Evolutionary conservation across 1,140 invertebrate species (phyloP), one percentile per base, ranked within the genome.

Genomic region (Drosophila carrolli): DNA sequence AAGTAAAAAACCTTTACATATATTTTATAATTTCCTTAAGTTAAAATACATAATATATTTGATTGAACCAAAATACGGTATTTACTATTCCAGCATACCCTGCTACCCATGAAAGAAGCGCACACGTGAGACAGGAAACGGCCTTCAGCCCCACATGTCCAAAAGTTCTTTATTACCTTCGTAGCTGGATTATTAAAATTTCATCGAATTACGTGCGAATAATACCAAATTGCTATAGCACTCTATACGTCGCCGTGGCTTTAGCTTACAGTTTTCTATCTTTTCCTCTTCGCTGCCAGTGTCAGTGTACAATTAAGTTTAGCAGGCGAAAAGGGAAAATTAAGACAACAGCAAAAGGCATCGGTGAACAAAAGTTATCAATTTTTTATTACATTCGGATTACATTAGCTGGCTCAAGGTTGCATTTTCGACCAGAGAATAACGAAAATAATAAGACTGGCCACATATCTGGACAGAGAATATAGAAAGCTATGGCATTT

Each of bases 121-220:
- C 50, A 58, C 61, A 68, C 61, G 65, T 68, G 65, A 57, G 65
- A 48, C 65, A 58, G 68, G 68, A 73, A 73, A 61, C 68, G 70
- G 70, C 70, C 70, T 75, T 74, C 78, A 77, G 73, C 51, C 59
- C 47, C 79, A 74, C 60, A 82, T 83, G 79, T 83, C 63, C 59
- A 76, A 76, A 84, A 84, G 63, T 84, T 84, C 76, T 84, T 84
- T 84, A 84, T 84, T 80, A 84, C 81, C 72, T 79, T 53, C 72
- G 72, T 65, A 76, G 65, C 77, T 74, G 65, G 81, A 80, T 85
- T 85, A 85, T 85, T 85, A 85, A 81, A 85, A 85, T 85, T 85
- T 80, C 74, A 81, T 85, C 73, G 81, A 77, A 80, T 78, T 81
- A 85, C 81, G 81, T 85, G 77, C 66, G 63, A 80, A 79, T 79